Evolutionary conservation across 2,888 invertebrate species (phyloP).

Genomic region (Dryobota labecula): DNA sequence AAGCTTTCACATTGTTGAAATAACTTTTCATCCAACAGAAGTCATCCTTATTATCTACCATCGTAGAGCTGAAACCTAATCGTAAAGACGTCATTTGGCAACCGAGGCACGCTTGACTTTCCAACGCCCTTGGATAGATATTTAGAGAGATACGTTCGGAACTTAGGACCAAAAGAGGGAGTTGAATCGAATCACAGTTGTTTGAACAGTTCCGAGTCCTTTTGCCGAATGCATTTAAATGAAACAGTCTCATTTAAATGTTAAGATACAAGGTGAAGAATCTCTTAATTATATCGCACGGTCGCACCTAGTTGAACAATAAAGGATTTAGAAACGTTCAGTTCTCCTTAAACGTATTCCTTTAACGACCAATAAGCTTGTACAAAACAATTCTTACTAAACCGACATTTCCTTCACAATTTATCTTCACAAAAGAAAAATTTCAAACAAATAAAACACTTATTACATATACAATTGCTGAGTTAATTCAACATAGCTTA

Average conservation of each 20-base stretch:
- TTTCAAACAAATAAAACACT: constrained; percentile 16
- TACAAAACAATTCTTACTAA: neutral
- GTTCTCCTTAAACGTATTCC: neutral
- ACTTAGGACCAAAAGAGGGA: constrained; percentile 23
- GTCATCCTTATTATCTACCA: neutral
- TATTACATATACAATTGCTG: constrained; percentile 34
- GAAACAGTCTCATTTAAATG: neutral
- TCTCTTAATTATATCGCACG: too few relatives aligned
- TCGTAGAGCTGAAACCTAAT: constrained; percentile 2
- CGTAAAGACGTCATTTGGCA: constrained; percentile 9
- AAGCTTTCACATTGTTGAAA: constrained; percentile 2
- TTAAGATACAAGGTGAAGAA: neutral
- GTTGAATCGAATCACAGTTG: neutral
- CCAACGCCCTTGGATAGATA: constrained; percentile 34
- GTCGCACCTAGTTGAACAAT: neutral
- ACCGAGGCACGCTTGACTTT: constrained; percentile 41
- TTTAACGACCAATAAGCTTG: neutral
- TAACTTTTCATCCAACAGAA: neutral
- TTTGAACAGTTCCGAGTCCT: neutral
- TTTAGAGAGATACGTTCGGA: neutral
- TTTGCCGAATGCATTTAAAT: neutral
- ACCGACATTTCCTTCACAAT: neutral
- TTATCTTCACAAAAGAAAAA: constrained; percentile 8
- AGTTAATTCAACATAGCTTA: constrained; percentile 49
- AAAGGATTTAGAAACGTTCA: too few relatives aligned